Conservation (phyloP, 1,140 invertebrate genomes). For the Ephestia elutella region DNA sequence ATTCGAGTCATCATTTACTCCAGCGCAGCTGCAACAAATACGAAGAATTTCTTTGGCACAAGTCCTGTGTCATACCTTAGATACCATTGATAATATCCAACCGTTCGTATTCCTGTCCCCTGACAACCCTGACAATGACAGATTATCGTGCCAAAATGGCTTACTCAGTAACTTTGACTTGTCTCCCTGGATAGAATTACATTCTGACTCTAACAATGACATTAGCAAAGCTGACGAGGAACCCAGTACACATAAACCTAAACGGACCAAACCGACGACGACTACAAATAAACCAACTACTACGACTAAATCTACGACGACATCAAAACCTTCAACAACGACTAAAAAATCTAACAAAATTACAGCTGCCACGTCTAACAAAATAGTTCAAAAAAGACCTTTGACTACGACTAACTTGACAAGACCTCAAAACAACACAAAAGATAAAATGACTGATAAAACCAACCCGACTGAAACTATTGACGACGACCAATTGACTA, state of each 20-base stretch:
- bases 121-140: constrained; percentile 77
- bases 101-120: constrained; percentile 84
- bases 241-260: constrained; percentile 32
- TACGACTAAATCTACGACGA: constrained; percentile 31
- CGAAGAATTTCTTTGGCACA: constrained; percentile 85
- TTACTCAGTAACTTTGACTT: constrained; percentile 83
- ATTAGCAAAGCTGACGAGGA: constrained; percentile 50
- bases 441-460: constrained; percentile 28
- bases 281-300: constrained; percentile 27
- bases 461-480: constrained; percentile 36
- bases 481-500: constrained; percentile 23
- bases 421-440: constrained; percentile 14
- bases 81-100: constrained; percentile 81
- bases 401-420: constrained; percentile 22
- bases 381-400: constrained; percentile 32
- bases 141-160: constrained; percentile 80
- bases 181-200: constrained; percentile 76
- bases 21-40: constrained; percentile 90
- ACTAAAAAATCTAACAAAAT: constrained; percentile 32
- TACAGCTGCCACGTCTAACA: constrained; percentile 20
- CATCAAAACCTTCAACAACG: constrained; percentile 30
- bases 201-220: constrained; percentile 52
- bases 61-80: constrained; percentile 89
- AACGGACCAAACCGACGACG: constrained; percentile 36
- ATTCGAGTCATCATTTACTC: constrained; percentile 83